Evolutionary conservation across 2,888 invertebrate species (phyloP).

Genomic region (Agriotes lineatus): DNA sequence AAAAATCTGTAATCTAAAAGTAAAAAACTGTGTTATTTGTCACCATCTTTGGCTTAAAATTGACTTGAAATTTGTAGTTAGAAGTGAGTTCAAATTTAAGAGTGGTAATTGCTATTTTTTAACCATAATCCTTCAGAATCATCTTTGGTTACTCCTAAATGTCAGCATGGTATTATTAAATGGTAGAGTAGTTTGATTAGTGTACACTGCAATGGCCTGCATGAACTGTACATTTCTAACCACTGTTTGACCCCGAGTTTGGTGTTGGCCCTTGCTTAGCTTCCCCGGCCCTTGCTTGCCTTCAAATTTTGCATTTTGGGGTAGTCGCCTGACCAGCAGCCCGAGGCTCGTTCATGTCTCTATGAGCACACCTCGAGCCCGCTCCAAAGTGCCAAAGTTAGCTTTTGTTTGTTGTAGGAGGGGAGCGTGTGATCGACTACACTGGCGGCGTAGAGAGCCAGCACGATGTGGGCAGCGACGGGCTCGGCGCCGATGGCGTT

Average conservation of each 20-base stretch:
- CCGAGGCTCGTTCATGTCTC: neutral
- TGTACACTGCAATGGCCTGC: conserved; percentile 4
- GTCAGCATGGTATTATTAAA: neutral
- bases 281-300: conserved; percentile 24
- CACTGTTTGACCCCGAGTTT: neutral
- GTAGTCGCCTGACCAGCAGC: neutral
- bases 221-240: neutral
- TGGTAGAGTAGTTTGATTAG: neutral
- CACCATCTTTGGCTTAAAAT: no score
- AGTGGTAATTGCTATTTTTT: no score
- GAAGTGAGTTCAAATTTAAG: no score
- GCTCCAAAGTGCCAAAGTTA: conserved; percentile 47
- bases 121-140: no score
- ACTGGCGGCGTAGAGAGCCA: conserved; percentile 53
- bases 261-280: conserved; percentile 18
- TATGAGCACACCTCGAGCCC: neutral
- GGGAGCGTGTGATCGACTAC: conserved; percentile 67
- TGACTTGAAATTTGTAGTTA: no score
- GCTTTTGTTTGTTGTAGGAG: conserved; percentile 65
- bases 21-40: no score
- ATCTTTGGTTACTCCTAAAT: no score
- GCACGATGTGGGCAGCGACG: conserved; percentile 47
- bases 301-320: conserved; percentile 35
- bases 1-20: no score
- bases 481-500: conserved; percentile 60